Base-by-base conservation (phyloP, 37 sponge, comb jelly and placozoan species). In the Amphimedon queenslandica region DNA sequence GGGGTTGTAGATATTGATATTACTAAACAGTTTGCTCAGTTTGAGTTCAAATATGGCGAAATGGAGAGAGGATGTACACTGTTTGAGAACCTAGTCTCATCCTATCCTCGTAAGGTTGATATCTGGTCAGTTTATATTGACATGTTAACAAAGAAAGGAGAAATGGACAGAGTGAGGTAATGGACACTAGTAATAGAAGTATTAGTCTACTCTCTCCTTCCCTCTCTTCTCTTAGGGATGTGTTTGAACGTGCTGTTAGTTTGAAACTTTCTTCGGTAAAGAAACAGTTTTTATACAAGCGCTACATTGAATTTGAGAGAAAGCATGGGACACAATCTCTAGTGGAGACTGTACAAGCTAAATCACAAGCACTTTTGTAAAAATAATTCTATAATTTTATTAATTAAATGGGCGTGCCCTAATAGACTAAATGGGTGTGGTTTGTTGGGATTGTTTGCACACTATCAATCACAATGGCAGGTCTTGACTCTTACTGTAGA, bases 121-220 rank as follows among this genome's bases (percentile, higher is more conserved):
- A 39, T 98, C 66, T 98, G 99, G 99, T 80, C 84, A 0, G 78
- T 89, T 16, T 98, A 98, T 71, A 77, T 92, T 67, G 99, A 98
- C 68, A 77, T 83, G 76, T 10, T 86, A 23, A 69, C 89, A 37
- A 87, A 84, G 55, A 60, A 38, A 2, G 80, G 72, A 31, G 83
- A 82, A 60, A 8, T 21, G 13, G 73, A 86, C 4, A 41, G 65
- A n/a, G n/a, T 77, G 72, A 31, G 83, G 80, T 63, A 8, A n/a
- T 10, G 73, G 83, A 6, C 51, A 71, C n/a, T n/a, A n/a, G n/a
- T n/a, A n/a, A n/a, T n/a, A n/a, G n/a, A n/a, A n/a, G n/a, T n/a
- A n/a, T n/a, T n/a, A n/a, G n/a, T n/a, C n/a, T n/a, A n/a, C n/a
- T n/a, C n/a, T n/a, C n/a, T n/a, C n/a, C n/a, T n/a, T n/a, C n/a